Percentiles rank a stretch among this genome's conserved stretches.
Evolutionary conservation across 2,888 invertebrate species (phyloP).

Genomic region (Rapana venosa): DNA sequence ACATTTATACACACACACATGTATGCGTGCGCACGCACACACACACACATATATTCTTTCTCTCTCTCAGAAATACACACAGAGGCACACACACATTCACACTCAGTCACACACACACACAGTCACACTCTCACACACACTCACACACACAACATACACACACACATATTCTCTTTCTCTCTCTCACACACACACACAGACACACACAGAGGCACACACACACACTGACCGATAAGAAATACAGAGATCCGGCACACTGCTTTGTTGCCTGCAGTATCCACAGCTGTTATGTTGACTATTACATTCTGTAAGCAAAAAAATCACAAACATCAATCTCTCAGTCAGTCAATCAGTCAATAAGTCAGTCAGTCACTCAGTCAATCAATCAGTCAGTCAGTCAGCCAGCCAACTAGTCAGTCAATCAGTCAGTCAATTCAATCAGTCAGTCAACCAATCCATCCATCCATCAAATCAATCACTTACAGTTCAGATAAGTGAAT

Average conservation of each 20-base stretch:
- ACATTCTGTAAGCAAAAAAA: slow-evolving; percentile 56
- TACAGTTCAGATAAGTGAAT: too few relatives aligned
- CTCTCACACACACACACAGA: neutral
- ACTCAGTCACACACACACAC: neutral
- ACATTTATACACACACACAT: neutral
- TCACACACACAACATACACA: neutral
- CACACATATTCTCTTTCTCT: too few relatives aligned
- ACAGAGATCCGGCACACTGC: slow-evolving; percentile 56
- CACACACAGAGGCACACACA: neutral
- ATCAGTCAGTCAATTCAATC: too few relatives aligned
- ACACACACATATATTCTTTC: neutral
- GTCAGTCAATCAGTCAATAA: too few relatives aligned
- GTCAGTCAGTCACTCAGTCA: too few relatives aligned
- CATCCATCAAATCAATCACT: too few relatives aligned
- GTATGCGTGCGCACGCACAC: neutral
- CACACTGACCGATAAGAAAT: slow-evolving; percentile 54
- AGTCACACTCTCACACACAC: neutral
- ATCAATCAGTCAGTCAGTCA: too few relatives aligned
- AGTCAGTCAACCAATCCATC: too few relatives aligned
- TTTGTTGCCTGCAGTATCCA: slow-evolving; percentile 57
- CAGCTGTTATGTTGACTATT: slow-evolving; percentile 58
- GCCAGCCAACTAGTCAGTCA: too few relatives aligned
- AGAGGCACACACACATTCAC: neutral
- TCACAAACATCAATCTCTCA: neutral
- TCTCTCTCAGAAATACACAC: neutral